Evolutionary conservation across 1,140 invertebrate species (phyloP).

Genomic region (Polypedilum pembai): DNA sequence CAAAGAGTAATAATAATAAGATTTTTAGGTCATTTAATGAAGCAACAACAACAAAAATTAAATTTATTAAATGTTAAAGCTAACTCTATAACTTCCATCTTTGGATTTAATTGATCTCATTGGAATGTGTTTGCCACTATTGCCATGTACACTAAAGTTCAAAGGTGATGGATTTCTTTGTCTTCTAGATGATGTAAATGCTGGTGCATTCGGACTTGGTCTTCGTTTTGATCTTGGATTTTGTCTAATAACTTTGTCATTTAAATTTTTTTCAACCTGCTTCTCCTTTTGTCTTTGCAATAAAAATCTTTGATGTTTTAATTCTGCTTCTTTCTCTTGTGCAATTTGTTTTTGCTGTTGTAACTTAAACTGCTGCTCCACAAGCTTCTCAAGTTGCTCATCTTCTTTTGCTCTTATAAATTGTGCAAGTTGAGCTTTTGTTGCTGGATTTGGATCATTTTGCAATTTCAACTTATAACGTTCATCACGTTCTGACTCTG

Average conservation of each 20-base stretch:
- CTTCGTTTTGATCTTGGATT: not conserved
- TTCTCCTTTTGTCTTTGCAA: not conserved
- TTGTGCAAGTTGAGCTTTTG: conserved; percentile 36
- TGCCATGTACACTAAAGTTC: not conserved
- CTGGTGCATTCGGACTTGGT: not conserved
- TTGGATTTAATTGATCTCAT: not conserved
- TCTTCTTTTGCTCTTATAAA: conserved; percentile 38
- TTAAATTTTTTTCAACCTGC: not conserved
- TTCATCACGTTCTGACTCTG: conserved; percentile 38
- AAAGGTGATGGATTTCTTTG: not conserved
- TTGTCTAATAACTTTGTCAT: not conserved
- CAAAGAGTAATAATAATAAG: too few species aligned
- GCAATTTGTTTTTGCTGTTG: not conserved
- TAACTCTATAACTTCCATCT: conserved; percentile 3
- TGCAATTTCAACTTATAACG: conserved; percentile 38
- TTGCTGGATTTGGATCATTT: conserved; percentile 34
- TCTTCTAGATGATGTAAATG: not conserved
- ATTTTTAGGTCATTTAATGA: too few species aligned
- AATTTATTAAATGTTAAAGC: not conserved
- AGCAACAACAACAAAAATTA: too few species aligned
- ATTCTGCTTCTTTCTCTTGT: conserved; percentile 10
- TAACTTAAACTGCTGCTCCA: conserved; percentile 32
- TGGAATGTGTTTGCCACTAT: not conserved
- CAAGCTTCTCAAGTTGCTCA: conserved; percentile 37
- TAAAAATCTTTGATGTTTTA: not conserved